Base-by-base conservation (phyloP, 2,797 vertebrate genomes). In the Tenualosa thibaudeaui region DNA sequence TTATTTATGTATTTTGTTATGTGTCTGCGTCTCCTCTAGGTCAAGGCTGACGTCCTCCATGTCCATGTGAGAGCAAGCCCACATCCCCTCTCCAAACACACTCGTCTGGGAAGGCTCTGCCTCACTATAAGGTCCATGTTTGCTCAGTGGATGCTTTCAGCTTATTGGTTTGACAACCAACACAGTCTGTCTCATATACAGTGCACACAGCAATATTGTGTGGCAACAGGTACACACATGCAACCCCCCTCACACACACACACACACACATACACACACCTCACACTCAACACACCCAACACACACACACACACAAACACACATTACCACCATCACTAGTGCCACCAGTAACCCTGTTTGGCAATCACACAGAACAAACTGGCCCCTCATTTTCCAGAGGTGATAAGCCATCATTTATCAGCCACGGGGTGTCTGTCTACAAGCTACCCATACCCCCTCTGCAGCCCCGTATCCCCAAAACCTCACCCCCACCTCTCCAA, bases 331-430 rank as follows among this genome's bases (percentile, higher is more conserved):
- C n/a, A 24, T 26, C 62, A 91, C 91, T 90, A 90, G 46, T 71
- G 86, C 83, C 0, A 86, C 87, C 86, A 60, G 87, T 93, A 91
- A 94, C 93, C 91, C 93, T 92, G 92, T 91, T 91, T 93, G 93
- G 93, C 90, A 90, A 78, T 78, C 71, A 78, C 7, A 46, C 37
- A 22, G 40, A 78, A n/a, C 71, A 78, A 78, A 78, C 71, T 78
- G 71, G 37, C 71, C 71, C 8, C 71, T 78, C 40, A 88, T 88
- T 91, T 86, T 85, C 60, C 85, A 9, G 3, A 87, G 90, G 86
- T 92, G 91, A 92, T 90, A 91, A 93, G 92, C 88, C 86, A 83
- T 85, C 83, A 89, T 92, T 92, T 91, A 92, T 93, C 91, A 91
- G 91, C 87, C 81, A 46, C 10, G 5, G 71, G 71, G 71, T 40